Evolutionary conservation across 1,140 invertebrate species (phyloP).

Genomic region (Magallana ariakensis): DNA sequence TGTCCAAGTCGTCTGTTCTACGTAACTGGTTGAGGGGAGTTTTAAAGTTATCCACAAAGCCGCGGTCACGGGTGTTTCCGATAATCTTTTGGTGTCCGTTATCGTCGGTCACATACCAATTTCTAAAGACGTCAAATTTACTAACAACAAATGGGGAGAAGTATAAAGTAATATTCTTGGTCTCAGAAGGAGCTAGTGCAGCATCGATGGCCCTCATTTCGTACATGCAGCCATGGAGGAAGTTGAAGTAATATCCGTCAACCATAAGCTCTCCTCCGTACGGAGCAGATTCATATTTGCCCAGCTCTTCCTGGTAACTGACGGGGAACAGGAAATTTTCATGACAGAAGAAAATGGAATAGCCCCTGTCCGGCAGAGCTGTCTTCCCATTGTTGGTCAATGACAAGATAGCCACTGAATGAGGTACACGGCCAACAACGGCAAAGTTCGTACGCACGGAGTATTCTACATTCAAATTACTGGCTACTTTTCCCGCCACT

Average conservation of each 20-base stretch:
- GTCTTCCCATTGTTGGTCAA: not conserved
- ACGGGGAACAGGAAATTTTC: slow-evolving; percentile 15
- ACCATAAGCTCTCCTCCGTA: not conserved
- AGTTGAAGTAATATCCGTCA: not conserved
- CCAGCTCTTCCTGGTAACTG: slow-evolving; percentile 1
- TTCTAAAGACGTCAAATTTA: not conserved
- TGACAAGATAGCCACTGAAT: not conserved
- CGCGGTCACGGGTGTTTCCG: not conserved
- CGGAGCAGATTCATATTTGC: not conserved
- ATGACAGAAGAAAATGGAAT: slow-evolving; percentile 17
- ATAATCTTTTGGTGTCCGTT: not conserved
- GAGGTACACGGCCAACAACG: not conserved
- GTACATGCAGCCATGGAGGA: slow-evolving; percentile 19
- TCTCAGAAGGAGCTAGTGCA: not conserved
- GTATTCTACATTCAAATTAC: not conserved
- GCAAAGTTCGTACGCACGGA: slow-evolving; percentile 25
- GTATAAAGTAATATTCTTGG: slow-evolving; percentile 5
- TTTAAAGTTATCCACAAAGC: slow-evolving; percentile 8
- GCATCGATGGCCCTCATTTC: not conserved
- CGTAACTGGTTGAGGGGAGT: slow-evolving; percentile 20
- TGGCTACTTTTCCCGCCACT: not conserved
- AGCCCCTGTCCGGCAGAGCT: not conserved
- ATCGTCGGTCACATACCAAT: not conserved
- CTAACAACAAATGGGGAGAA: not conserved
- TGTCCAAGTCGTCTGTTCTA: slow-evolving; percentile 5